Evolutionary conservation across 1,140 invertebrate genomes (phyloP), one percentile per base, ranked within the genome.

Genomic region (Hypsibius dujardini): DNA sequence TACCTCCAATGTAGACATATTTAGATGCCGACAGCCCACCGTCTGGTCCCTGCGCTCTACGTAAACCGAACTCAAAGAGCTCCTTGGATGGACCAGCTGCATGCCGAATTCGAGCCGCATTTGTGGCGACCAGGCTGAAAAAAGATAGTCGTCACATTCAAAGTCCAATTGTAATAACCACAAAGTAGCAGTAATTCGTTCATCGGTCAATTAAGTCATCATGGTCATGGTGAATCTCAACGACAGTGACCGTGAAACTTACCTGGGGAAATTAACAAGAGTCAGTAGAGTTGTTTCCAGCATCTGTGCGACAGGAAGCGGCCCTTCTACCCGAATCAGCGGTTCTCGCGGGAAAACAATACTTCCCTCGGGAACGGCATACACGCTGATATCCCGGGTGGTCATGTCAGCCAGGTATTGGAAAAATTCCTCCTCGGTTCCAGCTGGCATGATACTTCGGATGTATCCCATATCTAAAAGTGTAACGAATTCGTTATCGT

Each of bases 1-100:
- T 83, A 93, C 92, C 84, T 75, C 84, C 95, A 75, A 97, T 86
- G 79, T 97, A 99, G 70, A 92, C 88, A 82, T 99, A 98, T 83
- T 95, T 95, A 0, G 94, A 97, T 2, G 95, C 95, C 59, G 94
- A 95, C 60, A 99, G 81, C n/a, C 93, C 95, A 47, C 95, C 95
- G 82, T 99, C 95, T 2, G 95, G 95, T 46, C 95, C 95, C 82
- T 98, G 95, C 1, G 95, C 95, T 79, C 95, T 82, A 74, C 95
- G 83, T 72, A 99, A 81, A 40, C 96, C 95, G 84, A 98, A 98
- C 81, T 99, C 96, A 50, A 97, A 81, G 59, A 98, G 80, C 71
- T 85, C 85, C 71, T 92, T 85, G 77, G 87, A 88, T 47, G 77
- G 75, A 15, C 93, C 93, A 73, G 93, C 89, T 45, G 92, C 92